phyloP scores from a whole-genome alignment of 2,113 vertebrate species.

The Gambusia affinis region DNA sequence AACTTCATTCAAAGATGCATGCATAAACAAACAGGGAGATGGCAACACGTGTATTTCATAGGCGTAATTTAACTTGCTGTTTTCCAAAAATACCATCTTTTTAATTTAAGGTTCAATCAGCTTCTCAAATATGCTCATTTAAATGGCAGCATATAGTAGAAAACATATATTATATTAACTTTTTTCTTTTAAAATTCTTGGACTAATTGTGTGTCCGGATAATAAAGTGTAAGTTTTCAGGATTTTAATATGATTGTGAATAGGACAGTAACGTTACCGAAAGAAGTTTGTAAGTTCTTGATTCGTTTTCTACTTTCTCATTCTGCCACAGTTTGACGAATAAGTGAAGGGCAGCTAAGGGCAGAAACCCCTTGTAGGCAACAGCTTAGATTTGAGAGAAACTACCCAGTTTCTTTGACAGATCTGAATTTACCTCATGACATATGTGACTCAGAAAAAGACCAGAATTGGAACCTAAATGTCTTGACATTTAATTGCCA shows the following conservation, averaged over 20 bases:
- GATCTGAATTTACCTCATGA: conserved; percentile 63
- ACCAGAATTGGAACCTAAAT: conserved; percentile 76
- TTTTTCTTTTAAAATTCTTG: too few relatives aligned
- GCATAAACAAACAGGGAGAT: too few relatives aligned
- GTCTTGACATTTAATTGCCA: conserved; percentile 80
- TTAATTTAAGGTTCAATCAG: too few relatives aligned
- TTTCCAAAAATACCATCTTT: too few relatives aligned
- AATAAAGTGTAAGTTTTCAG: background rate
- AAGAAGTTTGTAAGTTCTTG: conserved; percentile 14
- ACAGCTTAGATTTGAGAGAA: conserved; percentile 55
- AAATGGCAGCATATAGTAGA: too few relatives aligned
- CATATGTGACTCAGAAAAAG: conserved; percentile 68
- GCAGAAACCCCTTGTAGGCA: conserved; percentile 34
- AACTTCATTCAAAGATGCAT: too few relatives aligned
- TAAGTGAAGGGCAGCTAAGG: conserved; percentile 39
- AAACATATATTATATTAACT: too few relatives aligned
- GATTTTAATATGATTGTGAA: background rate
- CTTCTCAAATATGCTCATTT: too few relatives aligned
- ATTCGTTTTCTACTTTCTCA: conserved; percentile 17
- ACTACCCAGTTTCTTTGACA: conserved; percentile 59
- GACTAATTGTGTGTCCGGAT: background rate
- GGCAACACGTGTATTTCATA: too few relatives aligned
- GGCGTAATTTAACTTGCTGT: too few relatives aligned
- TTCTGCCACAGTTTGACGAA: conserved; percentile 31
- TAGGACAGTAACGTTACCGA: background rate